Evolutionary conservation across 2,888 invertebrate species (phyloP), one percentile per base, ranked within the genome.

Genomic region (Tromatobia lineatoria): DNA sequence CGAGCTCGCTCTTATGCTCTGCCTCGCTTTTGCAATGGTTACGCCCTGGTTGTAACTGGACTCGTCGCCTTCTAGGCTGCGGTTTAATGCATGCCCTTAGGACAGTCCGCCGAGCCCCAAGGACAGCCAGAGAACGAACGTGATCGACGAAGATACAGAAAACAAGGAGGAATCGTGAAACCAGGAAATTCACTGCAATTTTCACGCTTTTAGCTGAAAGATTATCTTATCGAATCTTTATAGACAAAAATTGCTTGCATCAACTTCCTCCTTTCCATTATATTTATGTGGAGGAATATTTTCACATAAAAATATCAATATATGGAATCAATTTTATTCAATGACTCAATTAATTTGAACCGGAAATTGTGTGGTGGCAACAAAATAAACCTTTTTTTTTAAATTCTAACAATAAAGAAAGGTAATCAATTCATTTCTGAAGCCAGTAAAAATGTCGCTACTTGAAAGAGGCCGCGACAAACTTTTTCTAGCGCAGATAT

Each of bases 11-110:
- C 64, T 11, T 34, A n/a, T 11, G 23, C n/a, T 57, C 64, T 29
- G 57, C 78, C 38, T 64, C 70, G 50, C 13, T 18, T 38, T 34
- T n/a, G 61, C 34, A 61, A 79, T 71, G 64, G 71, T 71, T 71
- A 79, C 78, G 71, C 78, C 78, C 78, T 61, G 61, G 42, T 79
- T 71, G 38, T 79, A 79, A 79, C 71, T 70, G 70, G 64, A 79
- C 61, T 64, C 64, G 71, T 29, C 59, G 70, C 50, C 34, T 59
- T 52, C 59, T 50, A 61, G 61, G 61, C 59, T 23, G 75, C 23
- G 29, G 42, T 42, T 78, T 61, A 47, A 77, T 78, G 59, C 6
- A 23, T 61, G 70, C 70, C 78, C 70, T 50, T 23, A 47, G 78
- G 70, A 70, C 78, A 59, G 15, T 47, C 15, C 18, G n/a, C 29